Conservation (phyloP, 37 sponge, comb jelly and placozoan species). For the Chondrilla cf. caribensis region DNA sequence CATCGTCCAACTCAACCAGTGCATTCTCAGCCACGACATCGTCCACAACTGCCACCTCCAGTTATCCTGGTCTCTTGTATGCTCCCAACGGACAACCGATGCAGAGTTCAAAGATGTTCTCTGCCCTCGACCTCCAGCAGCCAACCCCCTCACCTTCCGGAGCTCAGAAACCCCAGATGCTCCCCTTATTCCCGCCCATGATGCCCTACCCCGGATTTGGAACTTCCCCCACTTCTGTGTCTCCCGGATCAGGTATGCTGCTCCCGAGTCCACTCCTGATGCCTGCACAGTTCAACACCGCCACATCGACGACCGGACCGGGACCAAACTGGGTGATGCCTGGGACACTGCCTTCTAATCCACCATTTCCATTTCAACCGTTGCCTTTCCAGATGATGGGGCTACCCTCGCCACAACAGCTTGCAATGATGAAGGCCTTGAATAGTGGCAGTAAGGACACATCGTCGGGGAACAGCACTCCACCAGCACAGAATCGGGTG, state of each 20-base stretch:
- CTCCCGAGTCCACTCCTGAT: background rate
- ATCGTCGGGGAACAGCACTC: background rate
- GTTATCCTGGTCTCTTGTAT: background rate
- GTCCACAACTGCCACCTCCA: background rate
- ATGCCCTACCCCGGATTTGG: background rate
- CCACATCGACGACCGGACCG: too few species aligned
- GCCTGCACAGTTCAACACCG: background rate
- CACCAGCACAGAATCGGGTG: background rate
- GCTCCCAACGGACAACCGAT: background rate
- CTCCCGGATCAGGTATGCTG: background rate
- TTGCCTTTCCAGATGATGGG: background rate
- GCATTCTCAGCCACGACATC: background rate
- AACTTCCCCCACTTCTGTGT: background rate
- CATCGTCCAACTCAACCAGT: too few species aligned
- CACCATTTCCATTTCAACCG: background rate
- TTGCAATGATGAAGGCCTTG: constrained; percentile 6
- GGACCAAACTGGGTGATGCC: background rate
- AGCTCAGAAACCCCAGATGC: background rate
- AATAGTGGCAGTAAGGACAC: background rate
- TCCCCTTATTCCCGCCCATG: background rate
- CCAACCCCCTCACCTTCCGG: background rate
- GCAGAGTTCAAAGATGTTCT: constrained; percentile 15
- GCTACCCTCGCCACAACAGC: constrained; percentile 2
- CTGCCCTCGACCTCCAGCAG: constrained; percentile 21
- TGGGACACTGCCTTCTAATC: background rate